Conservation (phyloP, 64 coral and sea anemone species). For the Trachythela sp. region DNA sequence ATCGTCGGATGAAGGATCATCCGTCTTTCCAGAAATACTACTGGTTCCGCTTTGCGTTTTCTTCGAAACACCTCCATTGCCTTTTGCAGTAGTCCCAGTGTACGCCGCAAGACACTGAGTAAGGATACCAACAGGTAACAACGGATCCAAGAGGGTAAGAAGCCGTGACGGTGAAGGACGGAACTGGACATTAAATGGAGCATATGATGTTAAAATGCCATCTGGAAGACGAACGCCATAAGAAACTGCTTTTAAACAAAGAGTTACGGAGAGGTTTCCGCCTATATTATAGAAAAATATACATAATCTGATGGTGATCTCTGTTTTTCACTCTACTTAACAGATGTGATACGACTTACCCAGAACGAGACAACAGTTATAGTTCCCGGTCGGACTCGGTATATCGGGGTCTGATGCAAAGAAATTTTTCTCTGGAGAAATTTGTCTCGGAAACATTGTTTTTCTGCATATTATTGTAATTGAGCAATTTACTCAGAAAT, state of each 20-base stretch:
- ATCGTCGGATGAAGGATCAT: background rate
- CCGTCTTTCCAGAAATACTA: background rate
- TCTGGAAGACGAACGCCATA: background rate
- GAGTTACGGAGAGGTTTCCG: background rate
- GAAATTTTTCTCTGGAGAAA: no score
- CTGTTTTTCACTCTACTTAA: no score
- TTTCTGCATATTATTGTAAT: no score
- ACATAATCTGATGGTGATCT: background rate
- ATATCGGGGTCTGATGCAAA: no score
- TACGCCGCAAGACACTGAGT: background rate
- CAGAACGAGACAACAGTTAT: no score
- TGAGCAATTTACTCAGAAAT: no score
- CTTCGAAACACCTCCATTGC: background rate
- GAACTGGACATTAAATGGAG: background rate
- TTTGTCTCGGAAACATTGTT: no score
- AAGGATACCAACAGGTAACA: background rate
- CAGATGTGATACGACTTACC: no score
- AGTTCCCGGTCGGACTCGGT: no score
- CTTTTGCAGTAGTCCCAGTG: background rate
- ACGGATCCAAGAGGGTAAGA: background rate
- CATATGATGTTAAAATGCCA: conserved; percentile 10
- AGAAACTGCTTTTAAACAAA: conserved; percentile 3
- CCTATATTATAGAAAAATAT: background rate
- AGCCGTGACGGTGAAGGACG: conserved; percentile 8
- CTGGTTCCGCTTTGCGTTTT: background rate